Evolutionary conservation across 2,888 invertebrate species (phyloP), one percentile per base, ranked within the genome.

Genomic region (Allophyes oxyacanthae): DNA sequence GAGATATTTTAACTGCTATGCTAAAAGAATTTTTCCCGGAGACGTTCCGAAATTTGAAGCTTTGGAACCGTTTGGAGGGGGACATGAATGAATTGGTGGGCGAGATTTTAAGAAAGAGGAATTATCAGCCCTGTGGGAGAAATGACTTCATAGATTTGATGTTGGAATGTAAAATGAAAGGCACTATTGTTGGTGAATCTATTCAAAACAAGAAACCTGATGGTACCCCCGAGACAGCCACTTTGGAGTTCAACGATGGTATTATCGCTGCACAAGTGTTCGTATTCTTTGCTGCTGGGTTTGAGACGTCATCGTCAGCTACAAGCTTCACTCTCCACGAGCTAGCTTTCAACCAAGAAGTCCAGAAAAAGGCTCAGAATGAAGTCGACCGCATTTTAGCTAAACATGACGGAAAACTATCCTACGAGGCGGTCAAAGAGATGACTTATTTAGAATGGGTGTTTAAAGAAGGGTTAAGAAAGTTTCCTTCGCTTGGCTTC

Each of bases 271-370:
- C 86, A 0, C 86, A 86, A 65, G 81, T 80, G 2, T 84, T 84
- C 26, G 52, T 86, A 8, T 86, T 86, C 57, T 86, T 86, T 33
- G 77, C 69, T 4, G 91, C 89, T 4, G 91, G 91, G 1, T 90
- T 87, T 41, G 90, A 90, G 66, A 89, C 91, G 0, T 87, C 89
- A 0, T 86, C 91, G 1, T 84, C 86, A 0, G 78, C 87, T 0
- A 79, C 88, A 6, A 86, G 86, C 54, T 86, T 73, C 38, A 79
- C 83, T 0, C 65, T 87, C 4, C 87, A 89, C 54, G 76, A 85
- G 55, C 73, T 92, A 1, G 89, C 91, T 1, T 80, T 78, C 7
- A 71, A 91, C 48, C 86, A 83, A 0, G 82, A 86, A 0, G 65
- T 84, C 6, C 92, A 91, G 51, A 69, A 72, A 32, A 82, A 77